Evolutionary conservation across 2,113 vertebrate species (phyloP).

Genomic region (Calypte anna): DNA sequence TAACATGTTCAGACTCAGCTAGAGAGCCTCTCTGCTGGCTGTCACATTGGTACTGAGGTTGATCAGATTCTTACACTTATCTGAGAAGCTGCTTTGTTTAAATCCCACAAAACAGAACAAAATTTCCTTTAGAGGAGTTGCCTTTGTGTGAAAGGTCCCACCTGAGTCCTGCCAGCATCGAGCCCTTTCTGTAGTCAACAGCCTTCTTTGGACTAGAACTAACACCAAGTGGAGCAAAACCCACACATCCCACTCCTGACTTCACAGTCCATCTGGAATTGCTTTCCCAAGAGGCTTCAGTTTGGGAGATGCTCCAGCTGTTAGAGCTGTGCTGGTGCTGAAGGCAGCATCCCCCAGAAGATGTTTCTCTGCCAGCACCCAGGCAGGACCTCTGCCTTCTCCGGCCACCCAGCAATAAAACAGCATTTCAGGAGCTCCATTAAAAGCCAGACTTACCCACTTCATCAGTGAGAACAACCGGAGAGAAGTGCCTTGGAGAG

Average conservation of each 20-base stretch:
- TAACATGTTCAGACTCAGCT: background rate
- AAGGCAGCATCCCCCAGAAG: background rate
- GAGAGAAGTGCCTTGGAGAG: constrained; percentile 21
- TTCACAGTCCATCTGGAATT: background rate
- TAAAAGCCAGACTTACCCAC: constrained; percentile 53
- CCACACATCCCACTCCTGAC: background rate
- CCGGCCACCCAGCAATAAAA: background rate
- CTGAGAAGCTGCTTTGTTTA: background rate
- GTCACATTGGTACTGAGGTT: background rate
- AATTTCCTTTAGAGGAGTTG: background rate
- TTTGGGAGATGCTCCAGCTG: background rate
- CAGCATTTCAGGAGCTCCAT: background rate
- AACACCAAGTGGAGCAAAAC: background rate
- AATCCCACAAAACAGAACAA: background rate
- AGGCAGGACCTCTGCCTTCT: background rate
- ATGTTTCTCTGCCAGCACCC: background rate
- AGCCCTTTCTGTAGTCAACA: background rate
- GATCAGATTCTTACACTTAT: background rate
- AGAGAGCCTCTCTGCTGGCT: background rate
- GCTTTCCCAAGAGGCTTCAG: background rate
- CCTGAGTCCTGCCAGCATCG: background rate
- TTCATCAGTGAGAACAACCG: constrained; percentile 11
- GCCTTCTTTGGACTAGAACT: background rate
- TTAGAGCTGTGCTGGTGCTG: background rate
- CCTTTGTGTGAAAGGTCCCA: accelerated